Base-by-base conservation (phyloP, 2,888 invertebrate species). In the Microctonus hyperodae region DNA sequence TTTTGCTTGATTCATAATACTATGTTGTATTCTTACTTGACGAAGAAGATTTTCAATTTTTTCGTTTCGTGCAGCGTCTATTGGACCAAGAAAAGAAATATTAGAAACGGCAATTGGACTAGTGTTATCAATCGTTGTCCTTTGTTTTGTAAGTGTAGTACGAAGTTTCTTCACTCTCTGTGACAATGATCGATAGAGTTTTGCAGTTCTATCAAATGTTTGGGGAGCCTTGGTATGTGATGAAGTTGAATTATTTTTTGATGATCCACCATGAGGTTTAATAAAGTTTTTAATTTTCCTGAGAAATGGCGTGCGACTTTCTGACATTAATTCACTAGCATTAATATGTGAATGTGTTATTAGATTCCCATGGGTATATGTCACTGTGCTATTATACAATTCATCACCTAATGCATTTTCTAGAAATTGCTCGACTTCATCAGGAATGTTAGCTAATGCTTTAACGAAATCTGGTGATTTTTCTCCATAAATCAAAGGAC, bases 1-100 rank as follows among this genome's bases (percentile, higher is more conserved):
- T 2, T 83, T 81, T 7, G 86, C 76, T 73, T 87, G 87, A 35
- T 76, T 73, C 20, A 79, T 77, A 9, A 72, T 56, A 0, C 73
- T 75, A 35, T 80, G 76, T 48, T 80, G 77, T 4, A 79, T 68
- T 1, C 73, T 72, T 2, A 79, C 64, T 62, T 77, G 69, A 9
- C 73, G 72, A 1, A 77, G 50, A 0, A 81, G 72, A 20, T 73
- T 59, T n/a, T 74, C 74, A 5, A 78, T 71, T 48, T 55, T 68
- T 1, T 73, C 72, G 55, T 56, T 57, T 56, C 63, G 33, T 44
- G 35, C 59, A 31, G 61, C 48, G 48, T 37, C 55, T n/a, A 23
- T 7, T 33, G 40, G 2, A 11, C 23, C 22, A 13, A 50, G 50
- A n/a, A n/a, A n/a, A 2, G 31, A 20, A n/a, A 20, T 20, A n/a